A percentile compares a stretch with the other conserved stretches of the same genome.
Conservation (phyloP, 30 jellyfish, hydroid and myxozoan species). For the Aurelia coerulea region DNA sequence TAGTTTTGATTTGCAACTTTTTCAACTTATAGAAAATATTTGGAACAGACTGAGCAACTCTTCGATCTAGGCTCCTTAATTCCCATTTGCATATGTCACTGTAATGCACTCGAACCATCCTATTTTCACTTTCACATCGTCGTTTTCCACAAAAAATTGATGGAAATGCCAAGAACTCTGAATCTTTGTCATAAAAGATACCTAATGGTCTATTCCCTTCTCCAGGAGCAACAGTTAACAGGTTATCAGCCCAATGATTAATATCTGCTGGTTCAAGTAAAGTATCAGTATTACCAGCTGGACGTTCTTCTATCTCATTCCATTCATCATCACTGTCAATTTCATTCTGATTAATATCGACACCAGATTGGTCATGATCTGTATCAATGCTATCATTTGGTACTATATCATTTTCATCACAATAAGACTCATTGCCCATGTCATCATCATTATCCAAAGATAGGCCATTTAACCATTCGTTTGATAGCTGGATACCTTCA, state of each 20-base stretch:
- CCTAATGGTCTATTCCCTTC: constrained; percentile 56
- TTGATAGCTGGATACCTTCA: constrained; percentile 18
- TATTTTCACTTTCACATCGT: background rate
- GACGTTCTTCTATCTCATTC: constrained; percentile 12
- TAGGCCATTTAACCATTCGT: background rate
- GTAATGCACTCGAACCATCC: constrained; percentile 11
- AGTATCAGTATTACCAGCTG: constrained; percentile 40
- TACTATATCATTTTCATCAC: background rate
- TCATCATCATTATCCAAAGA: too few species aligned
- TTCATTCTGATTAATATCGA: background rate
- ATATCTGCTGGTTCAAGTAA: constrained; percentile 7
- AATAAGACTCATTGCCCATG: too few species aligned
- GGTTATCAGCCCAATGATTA: background rate
- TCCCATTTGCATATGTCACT: constrained; percentile 51
- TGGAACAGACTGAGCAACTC: constrained; percentile 49
- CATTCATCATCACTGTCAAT: constrained; percentile 27
- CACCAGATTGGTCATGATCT: background rate
- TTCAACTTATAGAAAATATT: constrained; percentile 23
- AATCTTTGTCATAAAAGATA: constrained; percentile 14
- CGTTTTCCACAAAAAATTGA: constrained; percentile 33
- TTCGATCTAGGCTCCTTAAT: constrained; percentile 19
- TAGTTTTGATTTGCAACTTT: constrained; percentile 29
- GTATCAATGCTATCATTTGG: background rate
- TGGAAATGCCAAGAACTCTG: constrained; percentile 42
- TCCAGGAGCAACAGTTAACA: constrained; percentile 35